A percentile compares a stretch with the other conserved stretches of the same genome.
Evolutionary conservation across 1,140 invertebrate genomes (phyloP).

Genomic region (Aphis craccivora): DNA sequence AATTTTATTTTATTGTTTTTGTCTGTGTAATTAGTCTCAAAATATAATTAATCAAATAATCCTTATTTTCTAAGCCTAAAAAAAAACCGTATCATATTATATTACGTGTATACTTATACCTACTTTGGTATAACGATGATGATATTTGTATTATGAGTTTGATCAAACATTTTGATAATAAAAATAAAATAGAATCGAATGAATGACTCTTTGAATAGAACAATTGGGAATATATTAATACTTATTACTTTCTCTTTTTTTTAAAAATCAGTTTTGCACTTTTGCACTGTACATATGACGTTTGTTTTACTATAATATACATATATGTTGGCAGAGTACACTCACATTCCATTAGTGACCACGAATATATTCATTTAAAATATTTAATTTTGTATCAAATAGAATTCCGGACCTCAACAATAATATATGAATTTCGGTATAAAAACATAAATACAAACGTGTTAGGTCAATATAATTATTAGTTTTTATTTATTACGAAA

Average conservation of each 20-base stretch:
- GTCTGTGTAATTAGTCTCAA: background rate
- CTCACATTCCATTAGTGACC: background rate
- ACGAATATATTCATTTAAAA: background rate
- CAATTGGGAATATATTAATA: constrained; percentile 33
- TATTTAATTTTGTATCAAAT: background rate
- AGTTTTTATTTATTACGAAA: background rate
- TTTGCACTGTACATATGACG: background rate
- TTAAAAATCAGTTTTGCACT: background rate
- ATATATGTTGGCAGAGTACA: background rate
- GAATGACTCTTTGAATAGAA: constrained; percentile 18
- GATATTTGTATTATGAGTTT: background rate
- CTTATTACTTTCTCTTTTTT: constrained; percentile 28
- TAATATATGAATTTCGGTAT: background rate
- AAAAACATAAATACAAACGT: background rate
- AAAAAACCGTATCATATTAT: background rate
- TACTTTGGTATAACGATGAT: background rate
- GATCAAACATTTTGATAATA: background rate
- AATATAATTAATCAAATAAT: background rate
- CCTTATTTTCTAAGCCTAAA: background rate
- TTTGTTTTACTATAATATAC: constrained; percentile 15
- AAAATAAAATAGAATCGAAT: constrained; percentile 6
- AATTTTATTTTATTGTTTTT: background rate
- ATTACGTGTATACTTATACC: background rate
- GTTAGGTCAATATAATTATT: background rate
- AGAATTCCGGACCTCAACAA: background rate